Percentiles rank a stretch among this genome's conserved stretches.
Evolutionary conservation across 2,888 invertebrate genomes (phyloP).

Genomic region (Cremastobaeus sp.): DNA sequence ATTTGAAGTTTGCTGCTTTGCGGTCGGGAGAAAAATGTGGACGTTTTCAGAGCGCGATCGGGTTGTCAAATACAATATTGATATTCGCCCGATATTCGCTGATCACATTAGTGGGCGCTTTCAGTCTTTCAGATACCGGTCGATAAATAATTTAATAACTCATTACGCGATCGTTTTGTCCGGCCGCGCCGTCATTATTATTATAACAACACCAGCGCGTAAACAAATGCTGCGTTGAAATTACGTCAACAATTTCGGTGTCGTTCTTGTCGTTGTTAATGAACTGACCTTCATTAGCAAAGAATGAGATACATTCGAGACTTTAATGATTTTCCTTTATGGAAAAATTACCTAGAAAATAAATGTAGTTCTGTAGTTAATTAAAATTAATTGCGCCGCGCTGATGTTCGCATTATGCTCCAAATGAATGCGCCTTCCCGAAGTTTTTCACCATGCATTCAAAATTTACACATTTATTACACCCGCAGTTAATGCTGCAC

Average conservation of each 20-base stretch:
- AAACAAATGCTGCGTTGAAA: too few species aligned
- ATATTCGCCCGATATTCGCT: conserved; percentile 13
- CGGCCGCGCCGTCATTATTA: too few species aligned
- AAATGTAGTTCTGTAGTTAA: background rate
- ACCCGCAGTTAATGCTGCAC: too few species aligned
- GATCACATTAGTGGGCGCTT: conserved; percentile 32
- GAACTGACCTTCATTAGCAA: too few species aligned
- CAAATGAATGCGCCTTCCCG: background rate
- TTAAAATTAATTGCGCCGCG: background rate
- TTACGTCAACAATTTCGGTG: too few species aligned
- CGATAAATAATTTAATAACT: too few species aligned
- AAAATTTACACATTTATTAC: background rate
- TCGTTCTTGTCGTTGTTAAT: too few species aligned
- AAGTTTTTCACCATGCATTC: background rate
- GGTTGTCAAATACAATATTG: conserved; percentile 14
- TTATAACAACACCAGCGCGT: too few species aligned
- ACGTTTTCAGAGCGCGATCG: too few species aligned
- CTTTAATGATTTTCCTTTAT: background rate
- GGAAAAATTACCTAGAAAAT: background rate
- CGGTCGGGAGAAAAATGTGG: conserved; percentile 23
- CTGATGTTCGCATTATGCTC: background rate
- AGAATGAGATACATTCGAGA: too few species aligned
- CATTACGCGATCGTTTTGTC: too few species aligned
- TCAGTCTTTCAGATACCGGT: conserved; percentile 35
- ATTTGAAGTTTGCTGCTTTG: conserved; percentile 14